Base-by-base conservation (phyloP, 2,113 vertebrate genomes). In the Brevimyrus niger region DNA sequence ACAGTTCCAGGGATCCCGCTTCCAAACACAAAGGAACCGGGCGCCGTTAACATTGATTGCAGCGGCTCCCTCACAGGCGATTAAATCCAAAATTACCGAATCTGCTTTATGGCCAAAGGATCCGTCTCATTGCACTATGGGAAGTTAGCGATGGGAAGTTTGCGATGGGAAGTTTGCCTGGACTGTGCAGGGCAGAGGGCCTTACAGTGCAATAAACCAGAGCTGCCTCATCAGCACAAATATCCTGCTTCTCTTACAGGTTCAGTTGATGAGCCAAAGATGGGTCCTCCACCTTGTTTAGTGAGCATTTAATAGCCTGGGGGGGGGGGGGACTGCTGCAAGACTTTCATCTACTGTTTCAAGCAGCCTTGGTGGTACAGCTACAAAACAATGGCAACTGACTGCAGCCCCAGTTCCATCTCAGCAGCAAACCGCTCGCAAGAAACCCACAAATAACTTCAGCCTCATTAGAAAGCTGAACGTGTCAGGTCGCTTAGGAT, bases 181-280 rank as follows among this genome's bases (percentile, higher is more conserved):
- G 19, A 9, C 44, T 2, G 11, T n/a, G n/a, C n/a, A 8, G 85
- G 11, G 48, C 48, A 38, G 23, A 3, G 46, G 2, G 50, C 19
- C n/a, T 35, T n/a, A 19, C 46, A 17, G 44, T 35, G 69, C 15
- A 27, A 35, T 44, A 48, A 76, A 17, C 38, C n/a, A 11, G 23
- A 48, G 15, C 27, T 47, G 23, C 21, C 80, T 58, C 50, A 47
- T 61, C 21, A 31, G 47, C 51, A 8, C 15, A 10, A 17, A 38
- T 85, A 47, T 89, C 80, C 53, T 35, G 51, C 46, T 80, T 84
- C 88, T 85, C 51, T 47, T 38, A 58, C 51, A 44, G 88, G 50
- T 61, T 44, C 53, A 23, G 82, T 19, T 27, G 35, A 38, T n/a
- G 17, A 38, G 5, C 35, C 53, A 82, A 55, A 21, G 1, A 17